Conservation (phyloP, 2,113 vertebrate species). For the Cinclus mexicanus region DNA sequence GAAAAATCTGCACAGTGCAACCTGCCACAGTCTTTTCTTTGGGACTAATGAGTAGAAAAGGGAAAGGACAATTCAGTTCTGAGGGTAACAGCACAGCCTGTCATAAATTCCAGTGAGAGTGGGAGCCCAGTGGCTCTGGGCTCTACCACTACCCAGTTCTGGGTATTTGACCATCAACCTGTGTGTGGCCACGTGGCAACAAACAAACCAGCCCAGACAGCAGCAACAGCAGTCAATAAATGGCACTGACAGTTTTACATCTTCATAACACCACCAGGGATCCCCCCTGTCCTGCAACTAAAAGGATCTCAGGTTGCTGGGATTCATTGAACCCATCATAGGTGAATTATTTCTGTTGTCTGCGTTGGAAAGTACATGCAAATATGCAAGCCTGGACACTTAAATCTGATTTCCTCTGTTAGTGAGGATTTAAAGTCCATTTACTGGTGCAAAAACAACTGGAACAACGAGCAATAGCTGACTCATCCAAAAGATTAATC, state of each 20-base stretch:
- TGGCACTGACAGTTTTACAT: neutral
- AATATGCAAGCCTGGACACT: neutral
- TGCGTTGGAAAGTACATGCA: neutral
- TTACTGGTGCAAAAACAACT: neutral
- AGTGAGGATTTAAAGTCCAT: neutral
- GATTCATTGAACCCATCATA: neutral
- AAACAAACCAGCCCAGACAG: neutral
- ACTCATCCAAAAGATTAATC: neutral
- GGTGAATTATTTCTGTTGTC: neutral
- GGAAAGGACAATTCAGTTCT: neutral
- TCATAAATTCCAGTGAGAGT: neutral
- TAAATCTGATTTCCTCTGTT: neutral
- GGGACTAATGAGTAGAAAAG: neutral
- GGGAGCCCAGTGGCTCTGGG: neutral
- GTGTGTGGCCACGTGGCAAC: neutral
- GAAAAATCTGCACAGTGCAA: neutral
- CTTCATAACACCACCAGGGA: neutral
- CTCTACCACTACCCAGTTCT: neutral
- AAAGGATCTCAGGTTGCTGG: neutral
- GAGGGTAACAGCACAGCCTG: neutral
- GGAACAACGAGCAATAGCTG: neutral
- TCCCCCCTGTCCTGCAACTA: neutral
- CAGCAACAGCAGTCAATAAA: accelerated
- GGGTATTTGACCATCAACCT: accelerated
- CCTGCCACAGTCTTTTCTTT: neutral